A percentile compares a stretch with the other conserved stretches of the same genome.
Conservation (phyloP, 2,888 invertebrate species). For the Nezara viridula region DNA sequence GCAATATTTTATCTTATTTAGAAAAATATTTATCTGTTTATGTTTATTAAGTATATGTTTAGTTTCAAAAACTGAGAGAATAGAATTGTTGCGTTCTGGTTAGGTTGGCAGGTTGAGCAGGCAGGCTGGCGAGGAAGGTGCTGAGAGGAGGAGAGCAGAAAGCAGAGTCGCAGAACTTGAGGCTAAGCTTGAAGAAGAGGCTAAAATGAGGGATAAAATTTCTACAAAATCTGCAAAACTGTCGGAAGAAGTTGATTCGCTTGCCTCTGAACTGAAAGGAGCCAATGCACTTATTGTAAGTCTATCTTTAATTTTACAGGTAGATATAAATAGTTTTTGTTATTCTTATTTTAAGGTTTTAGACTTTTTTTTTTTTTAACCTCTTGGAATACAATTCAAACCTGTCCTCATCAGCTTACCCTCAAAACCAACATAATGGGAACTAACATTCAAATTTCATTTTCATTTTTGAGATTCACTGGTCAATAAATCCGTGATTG, state of each 20-base stretch:
- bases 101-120: slow-evolving; percentile 84
- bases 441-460: too few species aligned
- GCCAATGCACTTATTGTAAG: slow-evolving; percentile 66
- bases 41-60: slow-evolving; percentile 15
- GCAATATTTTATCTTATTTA: slow-evolving; percentile 41
- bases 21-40: neutral
- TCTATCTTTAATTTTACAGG: neutral
- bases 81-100: slow-evolving; percentile 10
- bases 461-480: too few species aligned
- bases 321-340: neutral
- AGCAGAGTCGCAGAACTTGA: slow-evolving; percentile 75
- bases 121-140: slow-evolving; percentile 87
- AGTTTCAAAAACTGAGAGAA: neutral
- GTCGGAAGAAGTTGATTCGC: slow-evolving; percentile 71
- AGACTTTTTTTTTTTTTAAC: too few species aligned
- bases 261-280: slow-evolving; percentile 73
- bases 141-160: slow-evolving; percentile 82
- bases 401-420: too few species aligned
- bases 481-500: too few species aligned
- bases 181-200: slow-evolving; percentile 71
- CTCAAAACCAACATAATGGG: too few species aligned
- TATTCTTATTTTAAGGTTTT: too few species aligned
- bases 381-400: too few species aligned
- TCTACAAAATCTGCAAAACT: slow-evolving; percentile 71
- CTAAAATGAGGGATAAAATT: slow-evolving; percentile 68